Percentiles rank a stretch among this genome's conserved stretches.
Evolutionary conservation across 2,888 invertebrate genomes (phyloP).

Genomic region (Nephrotoma flavescens): DNA sequence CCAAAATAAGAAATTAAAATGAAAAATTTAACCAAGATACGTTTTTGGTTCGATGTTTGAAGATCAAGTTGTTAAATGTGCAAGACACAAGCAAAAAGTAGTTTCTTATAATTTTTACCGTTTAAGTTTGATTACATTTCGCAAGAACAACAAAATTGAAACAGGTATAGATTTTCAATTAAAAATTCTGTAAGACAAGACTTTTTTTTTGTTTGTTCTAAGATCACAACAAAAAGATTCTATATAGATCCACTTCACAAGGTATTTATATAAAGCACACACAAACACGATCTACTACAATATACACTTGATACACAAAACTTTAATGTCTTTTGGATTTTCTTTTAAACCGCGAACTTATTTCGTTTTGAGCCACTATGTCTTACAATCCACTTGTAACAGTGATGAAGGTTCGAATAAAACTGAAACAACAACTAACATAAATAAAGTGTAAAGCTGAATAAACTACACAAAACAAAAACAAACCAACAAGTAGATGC

Average conservation of each 20-base stretch:
- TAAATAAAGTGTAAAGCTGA: not conserved
- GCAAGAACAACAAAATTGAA: not conserved
- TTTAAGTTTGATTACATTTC: not conserved
- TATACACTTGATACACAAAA: not conserved
- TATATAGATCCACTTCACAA: not conserved
- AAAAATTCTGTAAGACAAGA: not conserved
- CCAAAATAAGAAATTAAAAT: not conserved
- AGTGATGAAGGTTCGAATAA: constrained; percentile 1
- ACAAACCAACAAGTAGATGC: not conserved
- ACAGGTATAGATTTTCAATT: not conserved
- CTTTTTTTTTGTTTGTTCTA: not conserved
- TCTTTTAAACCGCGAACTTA: not conserved
- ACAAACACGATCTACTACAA: not conserved
- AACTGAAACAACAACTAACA: not conserved
- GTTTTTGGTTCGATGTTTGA: not conserved
- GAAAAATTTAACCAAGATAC: not conserved
- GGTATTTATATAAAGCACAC: not conserved
- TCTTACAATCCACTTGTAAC: not conserved
- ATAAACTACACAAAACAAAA: not conserved
- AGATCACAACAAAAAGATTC: not conserved
- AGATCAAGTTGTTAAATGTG: not conserved
- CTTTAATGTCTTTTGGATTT: not conserved
- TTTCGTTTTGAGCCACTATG: not conserved
- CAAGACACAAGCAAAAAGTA: not conserved
- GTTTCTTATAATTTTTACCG: not conserved